Conservation (phyloP, 1,140 invertebrate species). For the Calosoma granatense region DNA sequence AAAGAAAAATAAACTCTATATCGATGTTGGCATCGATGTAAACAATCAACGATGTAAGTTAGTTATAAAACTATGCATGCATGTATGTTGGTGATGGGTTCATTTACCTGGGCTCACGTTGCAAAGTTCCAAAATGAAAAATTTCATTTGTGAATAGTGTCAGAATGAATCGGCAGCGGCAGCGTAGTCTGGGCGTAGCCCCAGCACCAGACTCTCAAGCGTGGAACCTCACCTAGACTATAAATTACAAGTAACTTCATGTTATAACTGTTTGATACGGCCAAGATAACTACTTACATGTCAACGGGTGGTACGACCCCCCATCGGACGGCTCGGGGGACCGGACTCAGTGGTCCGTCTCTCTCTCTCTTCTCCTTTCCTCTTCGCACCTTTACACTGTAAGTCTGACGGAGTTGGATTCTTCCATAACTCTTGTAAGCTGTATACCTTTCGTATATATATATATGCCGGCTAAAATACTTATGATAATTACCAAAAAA, state of each 20-base stretch:
- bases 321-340: not conserved
- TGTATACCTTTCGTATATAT: too few relatives aligned
- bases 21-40: too few relatives aligned
- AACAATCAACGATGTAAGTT: too few relatives aligned
- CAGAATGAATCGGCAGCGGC: not conserved
- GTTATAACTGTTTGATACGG: constrained; percentile 6
- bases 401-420: too few relatives aligned
- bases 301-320: not conserved
- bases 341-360: not conserved
- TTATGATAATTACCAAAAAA: too few relatives aligned
- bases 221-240: constrained; percentile 4
- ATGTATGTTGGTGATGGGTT: too few relatives aligned
- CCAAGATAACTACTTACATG: constrained; percentile 8
- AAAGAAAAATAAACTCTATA: too few relatives aligned
- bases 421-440: too few relatives aligned
- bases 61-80: too few relatives aligned
- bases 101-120: too few relatives aligned
- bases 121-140: not conserved
- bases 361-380: not conserved
- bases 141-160: constrained; percentile 2
- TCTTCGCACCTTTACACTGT: too few relatives aligned
- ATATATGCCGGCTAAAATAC: too few relatives aligned
- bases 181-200: not conserved
- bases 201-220: not conserved
- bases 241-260: constrained; percentile 5